A percentile compares a stretch with the other conserved stretches of the same genome.
These are phyloP conservation scores for Labeo rohita DNA, from an alignment of 2,113 vertebrate species.

Conservation along the genomic window DNA sequence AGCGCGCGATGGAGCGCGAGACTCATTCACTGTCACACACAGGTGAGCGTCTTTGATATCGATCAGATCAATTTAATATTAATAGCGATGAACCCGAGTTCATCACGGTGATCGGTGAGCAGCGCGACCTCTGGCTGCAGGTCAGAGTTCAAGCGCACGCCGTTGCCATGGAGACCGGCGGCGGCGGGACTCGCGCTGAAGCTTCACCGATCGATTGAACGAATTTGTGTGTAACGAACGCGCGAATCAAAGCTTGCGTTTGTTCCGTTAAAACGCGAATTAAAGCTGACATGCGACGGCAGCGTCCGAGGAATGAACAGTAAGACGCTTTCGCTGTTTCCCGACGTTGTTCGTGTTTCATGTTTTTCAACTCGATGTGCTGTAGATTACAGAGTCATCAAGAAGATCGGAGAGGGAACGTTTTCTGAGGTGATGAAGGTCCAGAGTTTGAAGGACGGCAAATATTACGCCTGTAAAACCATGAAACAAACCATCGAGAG, in stretches of 20 bases:
- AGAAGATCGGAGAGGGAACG: conserved; percentile 88
- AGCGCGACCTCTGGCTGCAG: conserved; percentile 51
- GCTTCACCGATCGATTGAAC: neutral
- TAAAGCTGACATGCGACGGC: conserved; percentile 15
- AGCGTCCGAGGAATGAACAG: conserved; percentile 64
- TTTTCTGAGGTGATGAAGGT: conserved; percentile 87
- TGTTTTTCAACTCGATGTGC: conserved; percentile 40
- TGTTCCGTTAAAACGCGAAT: neutral
- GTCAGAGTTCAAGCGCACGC: conserved; percentile 77
- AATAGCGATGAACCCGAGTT: neutral
- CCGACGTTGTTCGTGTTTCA: too few species aligned
- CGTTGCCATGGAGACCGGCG: conserved; percentile 73
- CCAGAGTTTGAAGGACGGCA: conserved; percentile 82
- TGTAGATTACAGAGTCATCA: conserved; percentile 83
- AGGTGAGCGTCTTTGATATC: neutral
- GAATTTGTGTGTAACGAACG: neutral
- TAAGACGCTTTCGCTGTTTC: conserved; percentile 53
- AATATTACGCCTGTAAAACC: conserved; percentile 84
- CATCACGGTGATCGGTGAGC: neutral
- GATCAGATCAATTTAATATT: neutral
- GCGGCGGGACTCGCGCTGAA: conserved; percentile 47
- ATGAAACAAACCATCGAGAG: conserved; percentile 86
- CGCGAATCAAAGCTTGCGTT: neutral
- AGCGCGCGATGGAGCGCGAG: neutral
- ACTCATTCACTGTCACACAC: neutral